Evolutionary conservation across 2,888 invertebrate species (phyloP), one percentile per base, ranked within the genome.

Genomic region (Hyposoter dolosus): DNA sequence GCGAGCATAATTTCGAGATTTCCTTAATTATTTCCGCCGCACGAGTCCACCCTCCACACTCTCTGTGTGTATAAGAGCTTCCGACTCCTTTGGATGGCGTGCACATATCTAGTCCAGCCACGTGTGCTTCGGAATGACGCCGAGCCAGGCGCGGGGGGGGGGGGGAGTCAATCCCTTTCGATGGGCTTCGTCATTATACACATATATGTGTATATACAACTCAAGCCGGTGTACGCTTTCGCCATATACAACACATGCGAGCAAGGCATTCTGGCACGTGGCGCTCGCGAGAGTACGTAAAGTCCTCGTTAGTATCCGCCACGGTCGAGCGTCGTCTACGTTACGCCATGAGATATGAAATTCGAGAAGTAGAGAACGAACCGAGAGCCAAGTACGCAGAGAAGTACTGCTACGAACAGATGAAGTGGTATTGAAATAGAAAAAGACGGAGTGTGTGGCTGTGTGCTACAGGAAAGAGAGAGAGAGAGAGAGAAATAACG

Each of bases 311-410:
- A 86, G 88, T 83, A 88, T 87, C 86, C 85, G 83, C 88, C 84
- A 79, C 47, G 79, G 83, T 53, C 82, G 81, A 81, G 89, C 88
- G 87, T 88, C 88, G 88, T 88, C 90, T 91, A 91, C 90, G 90
- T 91, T 90, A 88, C 90, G 88, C 89, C 88, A 88, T 90, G 89
- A 92, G 89, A 91, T 90, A 90, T 90, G 89, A 91, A 90, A 89
- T 86, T 86, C 83, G 82, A 82, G 72, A 56, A 80, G 47, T 63
- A 17, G 12, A 17, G 12, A 75, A 80, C 63, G 85, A 80, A 85
- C 74, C 72, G 74, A 72, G 84, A 84, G n/a, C 35, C 35, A 45
- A 69, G 83, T 81, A 83, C 74, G 76, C 78, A 81, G 53, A 68
- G 53, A 17, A 71, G 47, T 32, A 32, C n/a, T 15, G n/a, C 47